Evolutionary conservation across 2,113 vertebrate genomes (phyloP), one percentile per base, ranked within the genome.

Genomic region (Oplegnathus fasciatus): DNA sequence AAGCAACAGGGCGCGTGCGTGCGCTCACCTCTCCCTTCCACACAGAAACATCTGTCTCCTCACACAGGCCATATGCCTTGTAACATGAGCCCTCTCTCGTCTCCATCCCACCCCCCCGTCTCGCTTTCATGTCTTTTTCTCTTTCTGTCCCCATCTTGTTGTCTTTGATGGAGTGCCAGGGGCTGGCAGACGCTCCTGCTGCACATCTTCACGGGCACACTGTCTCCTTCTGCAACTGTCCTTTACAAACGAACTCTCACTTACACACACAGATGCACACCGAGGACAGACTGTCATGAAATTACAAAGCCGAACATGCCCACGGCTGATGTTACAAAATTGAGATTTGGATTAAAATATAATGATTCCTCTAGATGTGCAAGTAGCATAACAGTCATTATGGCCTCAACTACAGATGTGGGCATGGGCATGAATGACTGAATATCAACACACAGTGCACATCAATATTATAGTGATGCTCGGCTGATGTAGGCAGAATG

Each of bases 151-250:
- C 60, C 69, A 34, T 83, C 88, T 87, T 32, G 78, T 75, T 82
- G 82, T 58, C 88, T 93, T 92, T 94, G 92, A 94, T 94, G 84
- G 78, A 82, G 82, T 76, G 91, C 93, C 92, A 88, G 91, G 32
- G 75, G 77, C 86, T 91, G 87, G 84, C 84, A 89, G 65, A 66
- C 6, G 11, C 73, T 88, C 76, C 75, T 72, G 84, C 88, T 78
- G 77, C 65, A 77, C 26, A 9, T 60, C 78, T 82, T 88, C 81
- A 75, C 46, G 48, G 32, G 42, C 54, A 65, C 83, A 54, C 37
- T 42, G 58, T 84, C 88, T 73, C 48, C 78, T 71, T 76, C 75
- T 14, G 40, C 40, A 32, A 82, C 66, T 60, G 61, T 71, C 82
- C 68, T 70, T 68, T 71, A 48, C 64, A 75, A 57, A 60, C 57